phyloP scores from a whole-genome alignment of 2,113 vertebrate species.

The Anhinga anhinga region DNA sequence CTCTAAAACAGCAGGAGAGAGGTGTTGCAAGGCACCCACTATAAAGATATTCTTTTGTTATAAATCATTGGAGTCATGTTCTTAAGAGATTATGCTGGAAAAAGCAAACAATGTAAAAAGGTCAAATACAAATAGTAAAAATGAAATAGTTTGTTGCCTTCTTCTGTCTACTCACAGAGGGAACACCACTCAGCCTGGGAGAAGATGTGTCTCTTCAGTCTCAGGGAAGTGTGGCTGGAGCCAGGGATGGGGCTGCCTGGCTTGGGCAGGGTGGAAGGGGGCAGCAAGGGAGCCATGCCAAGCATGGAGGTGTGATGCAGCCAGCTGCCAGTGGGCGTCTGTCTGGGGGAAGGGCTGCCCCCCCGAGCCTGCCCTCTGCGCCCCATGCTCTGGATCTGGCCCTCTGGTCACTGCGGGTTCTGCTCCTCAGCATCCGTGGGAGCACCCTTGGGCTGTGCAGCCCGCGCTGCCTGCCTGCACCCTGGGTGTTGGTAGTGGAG shows the following conservation, averaged over 20 bases:
- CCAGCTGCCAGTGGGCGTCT: fast-evolving
- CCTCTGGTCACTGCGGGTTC: neutral
- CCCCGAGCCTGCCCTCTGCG: neutral
- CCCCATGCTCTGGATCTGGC: neutral
- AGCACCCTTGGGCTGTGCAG: neutral
- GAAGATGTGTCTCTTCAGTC: neutral
- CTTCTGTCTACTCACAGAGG: neutral
- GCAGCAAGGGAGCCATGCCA: neutral
- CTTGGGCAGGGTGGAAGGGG: too few relatives aligned
- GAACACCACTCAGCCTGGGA: neutral
- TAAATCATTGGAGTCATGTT: conserved; percentile 68
- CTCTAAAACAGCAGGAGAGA: conserved; percentile 63
- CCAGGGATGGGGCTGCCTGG: neutral
- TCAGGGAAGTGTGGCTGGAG: neutral
- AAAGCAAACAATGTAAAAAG: conserved; percentile 67
- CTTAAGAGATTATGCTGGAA: conserved; percentile 63
- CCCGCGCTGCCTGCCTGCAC: fast-evolving
- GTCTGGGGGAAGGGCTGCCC: neutral
- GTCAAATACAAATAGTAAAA: conserved; percentile 72
- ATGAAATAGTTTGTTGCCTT: conserved; percentile 61
- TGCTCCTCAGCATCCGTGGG: fast-evolving
- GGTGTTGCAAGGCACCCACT: conserved; percentile 38
- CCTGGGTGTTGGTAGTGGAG: fast-evolving
- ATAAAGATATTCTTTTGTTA: conserved; percentile 50
- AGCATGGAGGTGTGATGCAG: fast-evolving